phyloP scores from a whole-genome alignment of 2,797 vertebrate genomes.

The Leuciscus waleckii region DNA sequence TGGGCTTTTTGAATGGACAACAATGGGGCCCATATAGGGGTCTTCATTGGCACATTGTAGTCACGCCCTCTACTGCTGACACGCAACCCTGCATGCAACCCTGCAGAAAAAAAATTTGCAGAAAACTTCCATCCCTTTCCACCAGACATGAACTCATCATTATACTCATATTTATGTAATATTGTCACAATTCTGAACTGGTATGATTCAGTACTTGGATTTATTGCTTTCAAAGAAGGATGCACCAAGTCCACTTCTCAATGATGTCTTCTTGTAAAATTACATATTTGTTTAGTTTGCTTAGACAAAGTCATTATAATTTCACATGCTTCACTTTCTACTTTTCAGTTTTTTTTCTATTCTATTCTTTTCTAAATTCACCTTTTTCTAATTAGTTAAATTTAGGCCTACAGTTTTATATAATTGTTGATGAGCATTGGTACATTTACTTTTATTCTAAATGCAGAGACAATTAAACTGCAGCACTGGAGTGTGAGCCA shows the following conservation, averaged over 20 bases:
- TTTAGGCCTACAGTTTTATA: not conserved
- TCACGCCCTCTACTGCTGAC: conserved; percentile 84
- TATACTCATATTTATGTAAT: not conserved
- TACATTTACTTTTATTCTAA: not conserved
- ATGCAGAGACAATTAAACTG: not conserved
- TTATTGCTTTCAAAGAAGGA: not conserved
- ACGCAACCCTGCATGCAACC: conserved; percentile 30
- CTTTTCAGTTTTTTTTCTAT: not conserved
- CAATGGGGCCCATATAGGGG: not conserved
- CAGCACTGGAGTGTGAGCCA: not conserved
- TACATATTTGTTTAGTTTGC: not conserved
- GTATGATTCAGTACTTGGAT: not conserved
- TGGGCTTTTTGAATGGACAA: not conserved
- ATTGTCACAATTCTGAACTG: not conserved
- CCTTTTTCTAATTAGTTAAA: not conserved
- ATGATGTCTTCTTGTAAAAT: not conserved
- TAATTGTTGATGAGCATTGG: not conserved
- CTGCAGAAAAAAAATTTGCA: not conserved
- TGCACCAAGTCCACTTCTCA: not conserved
- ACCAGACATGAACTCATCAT: not conserved
- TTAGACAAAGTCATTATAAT: not conserved
- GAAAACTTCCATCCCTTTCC: not conserved
- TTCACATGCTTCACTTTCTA: not conserved
- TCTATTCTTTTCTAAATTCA: not conserved
- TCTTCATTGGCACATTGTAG: not conserved